Evolutionary conservation across 2,113 vertebrate species (phyloP).

Genomic region (Protomyctophum bolini): DNA sequence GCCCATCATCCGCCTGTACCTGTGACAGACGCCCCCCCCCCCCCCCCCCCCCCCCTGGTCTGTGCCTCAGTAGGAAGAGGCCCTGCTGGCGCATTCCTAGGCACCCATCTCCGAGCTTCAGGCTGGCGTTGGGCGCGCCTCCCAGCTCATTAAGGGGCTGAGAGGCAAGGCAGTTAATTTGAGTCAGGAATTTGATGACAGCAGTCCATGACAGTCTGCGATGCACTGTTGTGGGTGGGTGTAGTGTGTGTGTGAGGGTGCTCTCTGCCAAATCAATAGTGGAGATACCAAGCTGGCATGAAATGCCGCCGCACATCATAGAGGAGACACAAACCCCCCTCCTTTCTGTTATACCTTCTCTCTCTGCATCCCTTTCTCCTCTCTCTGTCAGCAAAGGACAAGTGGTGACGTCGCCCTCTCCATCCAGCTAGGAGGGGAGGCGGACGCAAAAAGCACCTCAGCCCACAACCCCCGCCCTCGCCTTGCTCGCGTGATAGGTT

Average conservation of each 20-base stretch:
- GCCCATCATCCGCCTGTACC: conserved; percentile 45
- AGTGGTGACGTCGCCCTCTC: conserved; percentile 73
- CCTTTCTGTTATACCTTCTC: conserved; percentile 52
- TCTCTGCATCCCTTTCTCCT: conserved; percentile 40
- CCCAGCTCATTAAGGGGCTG: conserved; percentile 55
- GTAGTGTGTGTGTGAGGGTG: conserved; percentile 34
- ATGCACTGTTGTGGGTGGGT: neutral
- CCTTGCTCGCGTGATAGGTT: conserved; percentile 63
- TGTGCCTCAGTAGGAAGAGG: conserved; percentile 36
- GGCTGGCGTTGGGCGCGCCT: conserved; percentile 18
- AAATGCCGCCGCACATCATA: conserved; percentile 70
- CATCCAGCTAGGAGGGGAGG: conserved; percentile 8
- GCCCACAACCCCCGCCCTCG: conserved; percentile 60
- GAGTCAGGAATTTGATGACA: conserved; percentile 33
- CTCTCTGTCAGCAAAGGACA: conserved; percentile 64
- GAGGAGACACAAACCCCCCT: conserved; percentile 47
- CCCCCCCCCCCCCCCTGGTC: neutral
- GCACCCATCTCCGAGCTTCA: conserved; percentile 37
- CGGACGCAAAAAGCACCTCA: conserved; percentile 52
- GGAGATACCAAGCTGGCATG: conserved; percentile 70
- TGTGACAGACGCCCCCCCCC: conserved; percentile 37
- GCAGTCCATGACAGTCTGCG: conserved; percentile 35
- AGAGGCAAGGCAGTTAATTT: conserved; percentile 34
- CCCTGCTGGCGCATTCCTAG: conserved; percentile 8
- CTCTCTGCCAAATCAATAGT: conserved; percentile 56